phyloP scores from a whole-genome alignment of 64 coral and sea anemone species.

The Acropora yongei region DNA sequence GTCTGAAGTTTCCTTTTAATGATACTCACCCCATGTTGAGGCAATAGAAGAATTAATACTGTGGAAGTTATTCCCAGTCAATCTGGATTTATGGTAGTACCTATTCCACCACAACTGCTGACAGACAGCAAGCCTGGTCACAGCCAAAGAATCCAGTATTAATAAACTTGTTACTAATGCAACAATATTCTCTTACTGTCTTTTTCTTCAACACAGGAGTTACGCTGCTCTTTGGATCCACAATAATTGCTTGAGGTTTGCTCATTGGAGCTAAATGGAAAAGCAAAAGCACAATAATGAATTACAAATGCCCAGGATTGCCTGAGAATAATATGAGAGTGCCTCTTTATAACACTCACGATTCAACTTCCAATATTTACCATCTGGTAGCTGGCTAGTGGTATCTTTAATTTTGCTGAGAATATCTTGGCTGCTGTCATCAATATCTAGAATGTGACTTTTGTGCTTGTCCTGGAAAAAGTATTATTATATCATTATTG shows the following conservation, averaged over 20 bases:
- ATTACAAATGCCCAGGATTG: background rate
- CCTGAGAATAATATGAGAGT: too few species aligned
- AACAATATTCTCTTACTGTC: background rate
- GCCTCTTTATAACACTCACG: too few species aligned
- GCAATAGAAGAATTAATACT: too few species aligned
- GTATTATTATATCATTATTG: too few species aligned
- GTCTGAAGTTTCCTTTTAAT: too few species aligned
- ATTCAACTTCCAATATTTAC: constrained; percentile 13
- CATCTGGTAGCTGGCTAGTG: constrained; percentile 70
- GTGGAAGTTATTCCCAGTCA: too few species aligned
- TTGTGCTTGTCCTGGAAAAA: constrained; percentile 50
- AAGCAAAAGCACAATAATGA: background rate
- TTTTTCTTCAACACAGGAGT: constrained; percentile 22
- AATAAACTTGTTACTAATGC: background rate
- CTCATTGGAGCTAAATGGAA: background rate
- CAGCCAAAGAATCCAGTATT: too few species aligned
- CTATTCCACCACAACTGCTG: too few species aligned
- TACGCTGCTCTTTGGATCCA: background rate
- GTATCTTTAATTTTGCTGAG: constrained; percentile 88
- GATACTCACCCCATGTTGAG: too few species aligned
- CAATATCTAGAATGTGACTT: constrained; percentile 66
- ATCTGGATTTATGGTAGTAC: too few species aligned
- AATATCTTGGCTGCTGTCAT: constrained; percentile 94
- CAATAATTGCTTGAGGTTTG: constrained; percentile 22
- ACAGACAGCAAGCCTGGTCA: too few species aligned